phyloP scores from a whole-genome alignment of 2,888 invertebrate species.

The Eutolmus rufibarbis region DNA sequence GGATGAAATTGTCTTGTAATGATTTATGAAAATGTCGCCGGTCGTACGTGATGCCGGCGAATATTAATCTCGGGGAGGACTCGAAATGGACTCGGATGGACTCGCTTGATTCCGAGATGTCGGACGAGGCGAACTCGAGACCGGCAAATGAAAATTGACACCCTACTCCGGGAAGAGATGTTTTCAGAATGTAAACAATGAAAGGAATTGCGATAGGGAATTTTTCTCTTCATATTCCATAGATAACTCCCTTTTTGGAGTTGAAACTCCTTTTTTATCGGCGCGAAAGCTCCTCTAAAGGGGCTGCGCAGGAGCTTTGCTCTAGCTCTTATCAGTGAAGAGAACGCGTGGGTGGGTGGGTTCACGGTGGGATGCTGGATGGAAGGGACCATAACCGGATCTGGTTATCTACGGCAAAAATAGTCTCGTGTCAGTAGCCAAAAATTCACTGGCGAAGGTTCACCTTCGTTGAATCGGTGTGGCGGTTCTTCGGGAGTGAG shows the following conservation, averaged over 20 bases:
- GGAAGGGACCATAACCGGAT: not conserved
- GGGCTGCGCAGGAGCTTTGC: not conserved
- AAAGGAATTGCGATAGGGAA: not conserved
- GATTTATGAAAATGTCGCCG: conserved; percentile 7
- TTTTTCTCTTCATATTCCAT: not conserved
- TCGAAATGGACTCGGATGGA: not conserved
- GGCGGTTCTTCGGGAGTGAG: not conserved
- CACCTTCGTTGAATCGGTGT: not conserved
- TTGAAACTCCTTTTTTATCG: not conserved
- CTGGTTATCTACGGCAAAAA: not conserved
- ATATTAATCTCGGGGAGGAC: not conserved
- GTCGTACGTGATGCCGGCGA: conserved; percentile 1
- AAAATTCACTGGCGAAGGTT: conserved; percentile 17
- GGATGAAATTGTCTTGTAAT: not conserved
- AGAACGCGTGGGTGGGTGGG: not conserved
- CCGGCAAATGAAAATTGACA: not conserved
- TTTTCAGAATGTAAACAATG: not conserved
- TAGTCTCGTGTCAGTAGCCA: conserved; percentile 18
- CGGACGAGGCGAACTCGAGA: too few relatives aligned
- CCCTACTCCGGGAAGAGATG: not conserved
- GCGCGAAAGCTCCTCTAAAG: not conserved
- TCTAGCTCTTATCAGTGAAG: not conserved
- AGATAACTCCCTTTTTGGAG: not conserved
- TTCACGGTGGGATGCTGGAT: not conserved
- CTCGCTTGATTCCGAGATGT: too few relatives aligned